Conservation (phyloP, 2,888 invertebrate species). For the Heliconius hortense region DNA sequence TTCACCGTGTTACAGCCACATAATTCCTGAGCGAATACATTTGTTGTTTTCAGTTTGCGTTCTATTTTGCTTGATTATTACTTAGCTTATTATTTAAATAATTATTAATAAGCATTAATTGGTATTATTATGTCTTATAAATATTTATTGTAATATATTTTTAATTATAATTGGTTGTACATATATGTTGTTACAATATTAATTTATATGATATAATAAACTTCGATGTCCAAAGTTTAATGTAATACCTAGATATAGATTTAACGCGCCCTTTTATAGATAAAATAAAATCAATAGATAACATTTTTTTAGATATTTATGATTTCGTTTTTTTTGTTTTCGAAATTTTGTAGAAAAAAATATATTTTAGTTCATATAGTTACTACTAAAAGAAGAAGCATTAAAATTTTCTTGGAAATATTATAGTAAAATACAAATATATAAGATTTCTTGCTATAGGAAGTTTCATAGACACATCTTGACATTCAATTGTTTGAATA, state of each 20-base stretch:
- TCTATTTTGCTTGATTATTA: background rate
- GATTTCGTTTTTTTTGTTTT: background rate
- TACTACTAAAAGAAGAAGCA: too few species aligned
- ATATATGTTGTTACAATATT: background rate
- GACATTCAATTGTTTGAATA: constrained; percentile 30
- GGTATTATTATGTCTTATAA: too few species aligned
- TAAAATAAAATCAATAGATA: constrained; percentile 28
- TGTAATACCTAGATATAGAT: constrained; percentile 2
- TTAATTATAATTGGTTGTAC: background rate
- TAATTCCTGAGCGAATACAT: constrained; percentile 31
- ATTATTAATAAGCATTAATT: background rate
- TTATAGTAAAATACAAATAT: background rate
- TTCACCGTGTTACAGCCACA: constrained; percentile 54
- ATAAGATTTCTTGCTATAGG: background rate
- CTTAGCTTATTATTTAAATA: background rate
- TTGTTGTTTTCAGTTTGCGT: constrained; percentile 24
- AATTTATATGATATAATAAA: background rate
- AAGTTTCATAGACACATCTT: constrained; percentile 9
- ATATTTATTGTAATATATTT: background rate
- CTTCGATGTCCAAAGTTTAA: background rate
- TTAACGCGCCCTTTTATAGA: constrained; percentile 17
- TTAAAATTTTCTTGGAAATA: too few species aligned
- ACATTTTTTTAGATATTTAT: background rate
- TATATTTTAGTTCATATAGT: background rate
- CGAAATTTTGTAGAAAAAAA: background rate